A percentile compares a stretch with the other conserved stretches of the same genome.
These are phyloP conservation scores for Caerostris darwini DNA, from an alignment of 1,140 invertebrate genomes.

Conservation along the genomic window DNA sequence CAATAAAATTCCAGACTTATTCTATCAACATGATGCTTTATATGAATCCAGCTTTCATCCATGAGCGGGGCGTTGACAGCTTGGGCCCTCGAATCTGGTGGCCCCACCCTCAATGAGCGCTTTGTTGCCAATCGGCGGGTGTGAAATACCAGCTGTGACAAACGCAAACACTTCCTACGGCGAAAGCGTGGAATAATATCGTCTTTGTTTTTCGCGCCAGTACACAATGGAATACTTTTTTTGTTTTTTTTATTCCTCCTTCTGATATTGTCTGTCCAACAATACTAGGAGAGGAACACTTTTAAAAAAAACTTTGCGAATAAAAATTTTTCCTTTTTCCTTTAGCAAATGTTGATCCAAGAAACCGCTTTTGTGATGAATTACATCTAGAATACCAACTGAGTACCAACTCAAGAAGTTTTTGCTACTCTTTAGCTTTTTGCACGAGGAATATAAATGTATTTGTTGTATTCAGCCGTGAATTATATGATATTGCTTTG, in stretches of 20 bases:
- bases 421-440: not conserved
- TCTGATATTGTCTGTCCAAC: not conserved
- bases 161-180: slow-evolving; percentile 62
- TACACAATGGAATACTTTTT: slow-evolving; percentile 38
- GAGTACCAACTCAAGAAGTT: not conserved
- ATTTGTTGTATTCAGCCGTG: not conserved
- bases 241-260: too few species aligned
- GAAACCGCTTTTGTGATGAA: not conserved
- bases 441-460: not conserved
- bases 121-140: slow-evolving; percentile 63
- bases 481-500: too few species aligned
- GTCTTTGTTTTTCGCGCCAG: slow-evolving; percentile 54
- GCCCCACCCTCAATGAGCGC: slow-evolving; percentile 61
- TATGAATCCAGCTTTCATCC: slow-evolving; percentile 42
- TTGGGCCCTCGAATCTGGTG: slow-evolving; percentile 10
- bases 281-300: not conserved
- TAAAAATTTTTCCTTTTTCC: slow-evolving; percentile 25
- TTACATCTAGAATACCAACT: not conserved
- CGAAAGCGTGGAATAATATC: slow-evolving; percentile 34
- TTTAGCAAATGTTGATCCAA: not conserved
- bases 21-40: slow-evolving; percentile 34
- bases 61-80: slow-evolving; percentile 67
- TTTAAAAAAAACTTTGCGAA: not conserved
- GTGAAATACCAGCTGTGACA: slow-evolving; percentile 71
- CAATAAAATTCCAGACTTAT: slow-evolving; percentile 46